phyloP scores from a whole-genome alignment of 2,797 vertebrate species.

The Pangasius krempfi region DNA sequence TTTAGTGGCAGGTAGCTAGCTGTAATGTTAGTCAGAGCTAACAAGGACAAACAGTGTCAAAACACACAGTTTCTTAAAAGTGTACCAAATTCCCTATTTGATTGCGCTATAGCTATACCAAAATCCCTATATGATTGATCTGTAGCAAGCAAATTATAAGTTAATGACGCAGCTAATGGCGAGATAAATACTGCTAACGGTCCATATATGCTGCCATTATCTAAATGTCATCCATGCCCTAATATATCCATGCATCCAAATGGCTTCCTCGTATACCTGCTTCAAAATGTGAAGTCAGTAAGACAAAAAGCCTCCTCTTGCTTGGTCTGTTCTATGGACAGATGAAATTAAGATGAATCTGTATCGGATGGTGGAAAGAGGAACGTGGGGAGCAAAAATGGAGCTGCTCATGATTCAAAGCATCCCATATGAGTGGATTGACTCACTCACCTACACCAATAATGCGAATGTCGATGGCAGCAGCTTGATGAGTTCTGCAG shows the following conservation, averaged over 20 bases:
- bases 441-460: slow-evolving; percentile 11
- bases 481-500: not conserved
- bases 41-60: not conserved
- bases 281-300: slow-evolving; percentile 2
- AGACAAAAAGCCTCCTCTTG: not conserved
- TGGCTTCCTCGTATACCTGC: not conserved
- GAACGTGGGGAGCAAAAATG: slow-evolving; percentile 1
- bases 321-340: slow-evolving; percentile 20
- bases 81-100: not conserved
- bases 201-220: slow-evolving; percentile 10
- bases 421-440: not conserved
- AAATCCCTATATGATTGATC: not conserved
- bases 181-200: slow-evolving; percentile 30
- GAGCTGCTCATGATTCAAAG: slow-evolving; percentile 6
- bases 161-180: slow-evolving; percentile 17
- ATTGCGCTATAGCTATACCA: not conserved
- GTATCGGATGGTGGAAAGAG: not conserved
- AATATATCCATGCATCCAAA: slow-evolving; percentile 13
- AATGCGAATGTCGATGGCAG: slow-evolving; percentile 19
- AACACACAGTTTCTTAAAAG: not conserved
- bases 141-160: slow-evolving; percentile 21
- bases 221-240: slow-evolving; percentile 24
- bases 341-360: slow-evolving; percentile 35
- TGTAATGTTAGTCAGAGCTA: not conserved
- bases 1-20: not conserved